Evolutionary conservation across 2,113 vertebrate genomes (phyloP).

Genomic region (Microtus pennsylvanicus): DNA sequence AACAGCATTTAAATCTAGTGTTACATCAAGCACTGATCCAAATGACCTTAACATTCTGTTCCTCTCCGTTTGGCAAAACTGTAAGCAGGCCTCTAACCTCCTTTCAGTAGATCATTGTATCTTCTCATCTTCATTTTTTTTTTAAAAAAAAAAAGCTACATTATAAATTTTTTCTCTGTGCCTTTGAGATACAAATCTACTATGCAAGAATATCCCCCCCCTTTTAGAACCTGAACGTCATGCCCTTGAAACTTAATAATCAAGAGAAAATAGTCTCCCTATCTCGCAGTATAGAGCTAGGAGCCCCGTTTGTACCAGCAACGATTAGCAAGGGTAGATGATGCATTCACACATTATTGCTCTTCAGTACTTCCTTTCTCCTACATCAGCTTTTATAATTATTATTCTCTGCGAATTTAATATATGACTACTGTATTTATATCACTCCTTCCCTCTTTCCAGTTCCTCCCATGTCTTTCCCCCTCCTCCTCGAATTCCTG

Average conservation of each 20-base stretch:
- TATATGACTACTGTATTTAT: background rate
- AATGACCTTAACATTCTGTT: background rate
- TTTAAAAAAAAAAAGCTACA: background rate
- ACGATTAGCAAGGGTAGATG: background rate
- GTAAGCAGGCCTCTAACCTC: background rate
- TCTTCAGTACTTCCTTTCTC: background rate
- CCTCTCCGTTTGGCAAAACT: background rate
- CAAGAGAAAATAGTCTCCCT: background rate
- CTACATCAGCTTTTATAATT: background rate
- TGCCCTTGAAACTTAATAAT: background rate
- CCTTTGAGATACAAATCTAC: background rate
- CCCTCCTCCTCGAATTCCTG: background rate
- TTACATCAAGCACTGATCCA: background rate
- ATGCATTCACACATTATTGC: too few relatives aligned
- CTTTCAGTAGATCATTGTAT: background rate
- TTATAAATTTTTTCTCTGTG: background rate
- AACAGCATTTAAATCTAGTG: slow-evolving; percentile 1
- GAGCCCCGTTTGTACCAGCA: background rate
- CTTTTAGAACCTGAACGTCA: background rate
- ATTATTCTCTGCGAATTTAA: background rate
- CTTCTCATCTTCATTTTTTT: background rate
- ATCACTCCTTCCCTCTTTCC: background rate
- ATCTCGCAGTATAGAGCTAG: background rate
- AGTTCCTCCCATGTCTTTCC: background rate
- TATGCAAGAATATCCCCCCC: background rate